A percentile compares a stretch with the other conserved stretches of the same genome.
Conservation (phyloP, 2,888 invertebrate species). For the Pristionchus arcanus region DNA sequence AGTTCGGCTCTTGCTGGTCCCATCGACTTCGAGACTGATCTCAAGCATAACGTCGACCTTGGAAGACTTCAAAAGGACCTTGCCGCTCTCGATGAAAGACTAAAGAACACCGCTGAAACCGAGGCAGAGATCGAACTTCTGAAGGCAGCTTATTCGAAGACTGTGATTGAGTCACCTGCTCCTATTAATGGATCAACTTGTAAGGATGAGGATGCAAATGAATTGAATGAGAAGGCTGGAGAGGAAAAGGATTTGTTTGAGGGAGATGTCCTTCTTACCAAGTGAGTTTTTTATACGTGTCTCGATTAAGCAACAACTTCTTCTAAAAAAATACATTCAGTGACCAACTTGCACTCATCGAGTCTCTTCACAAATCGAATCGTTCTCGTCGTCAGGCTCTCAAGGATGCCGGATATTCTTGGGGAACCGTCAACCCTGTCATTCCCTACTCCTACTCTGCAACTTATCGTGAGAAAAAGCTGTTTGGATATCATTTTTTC, state of each 20-base stretch:
- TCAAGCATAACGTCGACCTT: slow-evolving; percentile 17
- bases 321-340: not conserved
- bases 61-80: slow-evolving; percentile 31
- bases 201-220: not conserved
- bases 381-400: slow-evolving; percentile 44
- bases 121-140: slow-evolving; percentile 32
- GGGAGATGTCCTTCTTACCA: slow-evolving; percentile 42
- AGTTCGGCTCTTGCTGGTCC: not conserved
- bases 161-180: not conserved
- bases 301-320: not conserved
- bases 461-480: not conserved
- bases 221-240: slow-evolving; percentile 33
- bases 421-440: slow-evolving; percentile 47
- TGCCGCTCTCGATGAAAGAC: not conserved
- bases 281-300: not conserved
- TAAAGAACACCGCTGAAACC: not conserved
- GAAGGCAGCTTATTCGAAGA: not conserved
- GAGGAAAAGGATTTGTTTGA: slow-evolving; percentile 50
- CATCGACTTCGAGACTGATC: not conserved
- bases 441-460: slow-evolving; percentile 40
- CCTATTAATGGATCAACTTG: not conserved
- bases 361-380: not conserved
- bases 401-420: slow-evolving; percentile 30
- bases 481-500: no score
- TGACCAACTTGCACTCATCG: slow-evolving; percentile 35